Base-by-base conservation (phyloP, 1,140 invertebrate species). In the Pachypeltis micranthus region DNA sequence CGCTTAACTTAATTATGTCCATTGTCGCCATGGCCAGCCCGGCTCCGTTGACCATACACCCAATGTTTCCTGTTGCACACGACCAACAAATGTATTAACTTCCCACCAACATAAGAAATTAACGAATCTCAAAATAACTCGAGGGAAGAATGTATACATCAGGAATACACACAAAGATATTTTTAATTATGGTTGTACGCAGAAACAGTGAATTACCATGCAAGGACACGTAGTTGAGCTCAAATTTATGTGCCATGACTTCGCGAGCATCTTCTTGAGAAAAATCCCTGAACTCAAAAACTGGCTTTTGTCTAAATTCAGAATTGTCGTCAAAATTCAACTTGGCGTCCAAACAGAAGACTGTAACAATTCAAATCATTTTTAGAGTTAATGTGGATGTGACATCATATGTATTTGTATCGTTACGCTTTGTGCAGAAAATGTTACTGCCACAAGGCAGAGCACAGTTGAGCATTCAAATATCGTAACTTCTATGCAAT, bases 291-390 rank as follows among this genome's bases (percentile, higher is more conserved):
- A 92, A 76, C 27, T 78, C 81, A 77, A 95, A 95, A 61, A 96
- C 85, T 44, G 89, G 84, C 71, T 90, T 84, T 68, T 98, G 96
- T 62, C 96, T 80, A 70, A 92, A 99, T 67, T 86, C 79, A 1
- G 96, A 95, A 81, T 97, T 98, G 73, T 99, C 95, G 77, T 99
- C 96, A 78, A 99, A 98, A 67, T 91, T 89, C 64, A 93, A 84
- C 80, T 99, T 99, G n/a, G 96, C 96, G 85, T 99, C 96, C 62
- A 99, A 93, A 28, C 92, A 90, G 57, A 97, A 85, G 12, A 99
- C 93, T 79, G 29, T 14, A 59, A 56, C 2, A 56, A 25, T 56
- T 54, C 21, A 23, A 56, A 56, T 19, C 2, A 25, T 47, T 19
- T 47, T 47, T 47, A 19, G 2, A 23, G 2, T 57, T 25, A 24